phyloP scores from a whole-genome alignment of 1,140 invertebrate genomes.

The Dolichoris vasculosae region DNA sequence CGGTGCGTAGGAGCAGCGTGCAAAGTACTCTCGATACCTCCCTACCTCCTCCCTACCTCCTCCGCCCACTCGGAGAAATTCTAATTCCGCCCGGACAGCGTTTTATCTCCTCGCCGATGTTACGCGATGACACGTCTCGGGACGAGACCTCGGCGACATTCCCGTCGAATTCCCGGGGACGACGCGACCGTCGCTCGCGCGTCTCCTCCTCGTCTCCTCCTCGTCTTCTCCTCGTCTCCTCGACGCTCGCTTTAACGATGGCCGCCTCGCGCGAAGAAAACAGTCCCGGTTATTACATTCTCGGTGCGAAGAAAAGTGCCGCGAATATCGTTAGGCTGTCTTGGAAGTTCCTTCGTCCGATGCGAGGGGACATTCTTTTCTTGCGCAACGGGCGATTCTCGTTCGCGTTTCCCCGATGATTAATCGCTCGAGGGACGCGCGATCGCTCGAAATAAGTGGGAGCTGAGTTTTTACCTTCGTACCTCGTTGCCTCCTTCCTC shows the following conservation, averaged over 20 bases:
- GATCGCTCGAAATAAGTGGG: no score
- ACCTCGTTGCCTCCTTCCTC: no score
- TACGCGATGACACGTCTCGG: neutral
- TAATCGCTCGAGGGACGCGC: no score
- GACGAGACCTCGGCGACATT: neutral
- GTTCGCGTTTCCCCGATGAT: no score
- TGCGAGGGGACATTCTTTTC: no score
- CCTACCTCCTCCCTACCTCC: neutral
- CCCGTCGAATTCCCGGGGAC: neutral
- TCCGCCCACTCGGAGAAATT: conserved; percentile 27
- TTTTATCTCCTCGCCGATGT: neutral
- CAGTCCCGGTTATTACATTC: neutral
- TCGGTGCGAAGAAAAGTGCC: neutral
- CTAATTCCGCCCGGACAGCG: conserved; percentile 8
- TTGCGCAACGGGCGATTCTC: no score
- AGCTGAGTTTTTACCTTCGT: no score
- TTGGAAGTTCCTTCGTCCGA: no score
- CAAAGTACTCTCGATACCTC: neutral
- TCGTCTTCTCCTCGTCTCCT: neutral
- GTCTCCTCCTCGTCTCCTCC: neutral
- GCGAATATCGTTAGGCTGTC: no score
- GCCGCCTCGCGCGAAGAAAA: neutral
- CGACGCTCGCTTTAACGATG: neutral
- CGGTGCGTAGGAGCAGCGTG: neutral
- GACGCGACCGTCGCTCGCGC: neutral